Evolutionary conservation across 2,113 vertebrate genomes (phyloP).

Genomic region (Periophthalmodon schlosseri): DNA sequence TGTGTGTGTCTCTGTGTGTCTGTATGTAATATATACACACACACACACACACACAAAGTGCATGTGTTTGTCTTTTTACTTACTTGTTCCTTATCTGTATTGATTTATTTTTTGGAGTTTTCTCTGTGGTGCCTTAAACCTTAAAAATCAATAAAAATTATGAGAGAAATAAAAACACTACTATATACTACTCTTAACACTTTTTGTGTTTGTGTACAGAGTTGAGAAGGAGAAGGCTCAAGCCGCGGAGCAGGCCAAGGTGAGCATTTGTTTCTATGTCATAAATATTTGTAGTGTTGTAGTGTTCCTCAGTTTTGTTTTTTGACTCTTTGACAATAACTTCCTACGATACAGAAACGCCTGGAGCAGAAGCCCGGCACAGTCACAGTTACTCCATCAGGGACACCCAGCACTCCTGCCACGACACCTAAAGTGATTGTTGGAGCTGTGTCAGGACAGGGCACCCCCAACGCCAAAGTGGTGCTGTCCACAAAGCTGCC

Average conservation of each 20-base stretch:
- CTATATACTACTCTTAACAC: background rate
- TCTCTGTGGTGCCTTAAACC: too few species aligned
- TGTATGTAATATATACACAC: too few species aligned
- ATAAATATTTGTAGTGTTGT: background rate
- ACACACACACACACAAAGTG: too few species aligned
- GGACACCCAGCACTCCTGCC: constrained; percentile 76
- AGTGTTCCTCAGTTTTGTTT: background rate
- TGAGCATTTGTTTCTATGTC: constrained; percentile 61
- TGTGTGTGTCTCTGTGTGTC: too few species aligned
- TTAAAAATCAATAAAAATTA: too few species aligned
- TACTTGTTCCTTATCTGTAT: background rate
- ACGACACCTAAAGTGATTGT: constrained; percentile 83
- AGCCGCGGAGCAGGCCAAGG: constrained; percentile 94
- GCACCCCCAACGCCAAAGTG: constrained; percentile 89
- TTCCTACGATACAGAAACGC: constrained; percentile 83
- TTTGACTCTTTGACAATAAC: background rate
- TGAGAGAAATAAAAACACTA: too few species aligned
- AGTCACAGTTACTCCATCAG: constrained; percentile 72
- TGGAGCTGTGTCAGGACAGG: constrained; percentile 77
- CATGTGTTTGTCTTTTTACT: too few species aligned
- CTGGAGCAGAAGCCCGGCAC: constrained; percentile 89
- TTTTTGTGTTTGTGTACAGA: constrained; percentile 70
- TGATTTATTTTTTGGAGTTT: background rate
- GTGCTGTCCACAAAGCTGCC: constrained; percentile 94
- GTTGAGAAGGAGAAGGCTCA: constrained; percentile 98